Percentiles rank a stretch among this genome's conserved stretches.
Conservation (phyloP, 2,888 invertebrate species). For the Pheosia gnoma region DNA sequence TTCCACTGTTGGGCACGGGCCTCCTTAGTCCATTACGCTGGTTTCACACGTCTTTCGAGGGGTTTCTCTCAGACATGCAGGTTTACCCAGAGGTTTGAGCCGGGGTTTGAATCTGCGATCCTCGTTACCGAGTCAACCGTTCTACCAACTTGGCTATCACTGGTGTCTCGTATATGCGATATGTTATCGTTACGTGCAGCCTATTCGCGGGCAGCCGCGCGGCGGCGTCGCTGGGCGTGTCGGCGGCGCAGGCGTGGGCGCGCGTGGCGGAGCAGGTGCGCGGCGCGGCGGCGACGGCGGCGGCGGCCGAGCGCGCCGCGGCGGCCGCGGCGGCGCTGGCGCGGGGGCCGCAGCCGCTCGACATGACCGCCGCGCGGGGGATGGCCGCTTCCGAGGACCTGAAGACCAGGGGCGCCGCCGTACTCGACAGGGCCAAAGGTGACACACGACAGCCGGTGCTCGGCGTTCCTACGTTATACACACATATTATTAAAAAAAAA, state of each 20-base stretch:
- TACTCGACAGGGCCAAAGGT: conserved; percentile 68
- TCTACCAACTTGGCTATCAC: too few relatives aligned
- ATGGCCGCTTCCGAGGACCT: conserved; percentile 81
- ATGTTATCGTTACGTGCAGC: conserved; percentile 52
- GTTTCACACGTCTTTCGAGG: too few relatives aligned
- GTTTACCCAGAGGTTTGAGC: too few relatives aligned
- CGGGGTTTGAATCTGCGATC: too few relatives aligned
- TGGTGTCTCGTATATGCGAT: too few relatives aligned
- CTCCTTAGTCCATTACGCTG: too few relatives aligned
- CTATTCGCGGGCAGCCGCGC: conserved; percentile 88
- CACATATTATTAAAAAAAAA: too few relatives aligned
- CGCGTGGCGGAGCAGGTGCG: conserved; percentile 82
- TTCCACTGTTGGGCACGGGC: too few relatives aligned
- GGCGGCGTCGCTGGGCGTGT: conserved; percentile 89
- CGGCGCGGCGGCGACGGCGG: conserved; percentile 67
- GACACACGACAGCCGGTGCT: neutral
- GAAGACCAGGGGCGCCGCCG: conserved; percentile 77
- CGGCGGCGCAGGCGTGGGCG: conserved; percentile 86
- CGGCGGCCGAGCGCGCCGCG: conserved; percentile 63
- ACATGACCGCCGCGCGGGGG: conserved; percentile 80
- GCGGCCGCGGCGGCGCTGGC: conserved; percentile 68
- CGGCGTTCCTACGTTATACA: too few relatives aligned
- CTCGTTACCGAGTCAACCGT: too few relatives aligned
- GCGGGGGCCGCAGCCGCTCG: conserved; percentile 66
- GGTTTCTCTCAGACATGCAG: too few relatives aligned